These are phyloP conservation scores for Parthenolecanium corni DNA, from an alignment of 2,888 invertebrate species.

Conservation along the genomic window DNA sequence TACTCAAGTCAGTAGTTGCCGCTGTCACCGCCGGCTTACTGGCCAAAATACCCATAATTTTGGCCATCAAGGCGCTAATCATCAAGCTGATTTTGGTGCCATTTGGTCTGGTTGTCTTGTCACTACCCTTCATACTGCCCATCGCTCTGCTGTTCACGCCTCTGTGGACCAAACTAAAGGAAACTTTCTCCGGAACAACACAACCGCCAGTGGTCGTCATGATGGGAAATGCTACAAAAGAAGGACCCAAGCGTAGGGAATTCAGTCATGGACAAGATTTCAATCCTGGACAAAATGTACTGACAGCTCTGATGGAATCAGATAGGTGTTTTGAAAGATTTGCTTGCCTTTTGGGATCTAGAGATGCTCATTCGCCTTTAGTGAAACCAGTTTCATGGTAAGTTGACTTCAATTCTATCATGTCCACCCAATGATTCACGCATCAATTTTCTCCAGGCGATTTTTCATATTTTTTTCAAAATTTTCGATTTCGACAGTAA, in stretches of 20 bases:
- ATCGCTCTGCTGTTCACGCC: constrained; percentile 33
- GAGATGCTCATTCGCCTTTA: constrained; percentile 32
- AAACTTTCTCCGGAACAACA: constrained; percentile 15
- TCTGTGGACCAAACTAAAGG: constrained; percentile 31
- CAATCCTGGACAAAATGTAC: constrained; percentile 22
- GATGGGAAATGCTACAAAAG: constrained; percentile 9
- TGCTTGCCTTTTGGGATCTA: constrained; percentile 33
- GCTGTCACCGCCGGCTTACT: constrained; percentile 30
- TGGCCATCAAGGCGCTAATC: constrained; percentile 31
- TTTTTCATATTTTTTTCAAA: no score
- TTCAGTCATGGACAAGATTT: no score
- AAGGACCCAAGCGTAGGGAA: no score
- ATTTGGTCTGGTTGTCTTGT: constrained; percentile 32
- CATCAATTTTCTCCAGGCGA: no score
- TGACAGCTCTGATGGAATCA: constrained; percentile 30
- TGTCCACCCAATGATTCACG: no score
- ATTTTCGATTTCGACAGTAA: no score
- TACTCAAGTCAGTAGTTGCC: constrained; percentile 29
- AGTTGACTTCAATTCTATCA: no score
- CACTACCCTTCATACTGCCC: constrained; percentile 33
- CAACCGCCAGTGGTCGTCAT: constrained; percentile 17
- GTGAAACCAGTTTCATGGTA: constrained; percentile 34
- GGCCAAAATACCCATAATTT: constrained; percentile 31
- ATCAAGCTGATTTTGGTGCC: constrained; percentile 33
- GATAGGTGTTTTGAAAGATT: constrained; percentile 32